Evolutionary conservation across 2,797 vertebrate species (phyloP), one percentile per base, ranked within the genome.

Genomic region (Brachymystax lenok): DNA sequence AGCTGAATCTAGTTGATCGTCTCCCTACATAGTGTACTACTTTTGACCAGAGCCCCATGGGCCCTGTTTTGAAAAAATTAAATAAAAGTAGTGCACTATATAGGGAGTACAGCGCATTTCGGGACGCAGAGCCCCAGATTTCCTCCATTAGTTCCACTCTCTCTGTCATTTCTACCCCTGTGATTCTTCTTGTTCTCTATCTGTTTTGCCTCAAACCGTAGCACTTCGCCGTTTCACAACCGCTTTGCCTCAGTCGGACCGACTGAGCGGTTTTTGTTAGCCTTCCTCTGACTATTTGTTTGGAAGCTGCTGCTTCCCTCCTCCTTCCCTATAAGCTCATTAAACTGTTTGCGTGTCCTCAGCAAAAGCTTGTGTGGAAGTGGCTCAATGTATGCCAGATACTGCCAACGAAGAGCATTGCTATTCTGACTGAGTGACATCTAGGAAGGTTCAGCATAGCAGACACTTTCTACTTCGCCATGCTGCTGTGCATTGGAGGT

Each of bases 261-360:
- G 54, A n/a, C 54, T 5, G 54, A 17, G n/a, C 6, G 12, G 3
- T 63, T 56, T 66, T 28, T 66, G 27, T 66, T n/a, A 27, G 27
- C 24, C 8, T 27, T 66, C 21, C 4, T 12, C 63, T 16, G 63
- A 13, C 21, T 10, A 4, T 66, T 28, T 66, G 27, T 59, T 6
- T 59, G 54, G n/a, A 63, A 63, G 61, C 61, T 63, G 21, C n/a
- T 24, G 19, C 21, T 19, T 63, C 67, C 16, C 33, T 17, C 28
- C 19, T 17, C 67, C 67, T 28, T 8, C 66, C 27, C 54, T 19
- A 59, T 68, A 69, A 33, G 67, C 67, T 69, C 67, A 69, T 33
- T 69, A 33, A 33, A 69, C 5, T 3, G 28, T 35, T 69, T 19
- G 28, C 67, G n/a, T 19, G 67, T 69, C 67, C 28, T 69, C 67